Evolutionary conservation across 2,888 invertebrate genomes (phyloP), one percentile per base, ranked within the genome.

Genomic region (Sabatieria punctata): DNA sequence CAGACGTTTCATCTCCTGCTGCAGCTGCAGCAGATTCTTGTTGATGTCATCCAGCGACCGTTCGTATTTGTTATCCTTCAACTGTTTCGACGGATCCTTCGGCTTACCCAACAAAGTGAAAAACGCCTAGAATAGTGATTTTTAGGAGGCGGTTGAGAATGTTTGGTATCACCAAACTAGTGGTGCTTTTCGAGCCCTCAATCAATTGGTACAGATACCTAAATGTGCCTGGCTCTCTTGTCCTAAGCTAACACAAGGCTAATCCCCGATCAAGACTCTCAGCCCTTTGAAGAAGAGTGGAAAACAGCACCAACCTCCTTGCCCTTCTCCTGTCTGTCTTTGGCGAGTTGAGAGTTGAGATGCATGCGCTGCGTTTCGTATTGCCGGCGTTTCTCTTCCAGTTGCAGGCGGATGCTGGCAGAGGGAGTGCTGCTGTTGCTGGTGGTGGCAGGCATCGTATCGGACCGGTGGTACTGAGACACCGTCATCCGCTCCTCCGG

Each of bases 311-410:
- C n/a, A n/a, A n/a, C n/a, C 3, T 60, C 60, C 42, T 64, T 63
- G 39, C 59, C 54, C 51, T 53, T 54, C 47, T 61, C 56, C 30
- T 51, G 47, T 13, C 44, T 21, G 21, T 45, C 38, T n/a, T 27
- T 19, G 15, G 24, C 37, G 35, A 41, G 25, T 19, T 44, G 27
- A 13, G 35, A 23, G 8, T 38, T 36, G 15, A 49, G 41, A 15
- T 43, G 25, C 11, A 15, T n/a, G 4, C 45, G 27, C 25, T 47
- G 41, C 11, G 41, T 25, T 26, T 44, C 48, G 41, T 37, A 37
- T 25, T 57, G 55, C 19, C 61, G 48, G 33, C 60, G 46, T 46
- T 60, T 60, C 47, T 61, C 60, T 46, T 60, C 60, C 43, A 62
- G 52, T 1, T 56, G 58, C 46, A 62, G 42, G 24, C 60, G 51